These are phyloP conservation scores for Lasius fuliginosus DNA, from an alignment of 2,888 invertebrate species.

Conservation along the genomic window DNA sequence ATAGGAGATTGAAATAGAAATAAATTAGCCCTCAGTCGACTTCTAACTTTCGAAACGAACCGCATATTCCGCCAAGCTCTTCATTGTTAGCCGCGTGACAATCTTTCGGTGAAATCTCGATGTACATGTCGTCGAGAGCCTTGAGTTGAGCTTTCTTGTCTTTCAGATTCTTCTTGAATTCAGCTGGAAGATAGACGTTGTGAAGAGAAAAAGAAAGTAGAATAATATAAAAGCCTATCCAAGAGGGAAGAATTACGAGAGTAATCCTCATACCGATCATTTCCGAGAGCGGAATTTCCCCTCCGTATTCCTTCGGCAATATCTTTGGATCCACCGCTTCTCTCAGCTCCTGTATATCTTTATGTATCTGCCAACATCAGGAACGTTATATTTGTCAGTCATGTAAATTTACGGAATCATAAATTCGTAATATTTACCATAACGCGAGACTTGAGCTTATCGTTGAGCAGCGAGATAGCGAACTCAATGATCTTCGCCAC, in stretches of 20 bases:
- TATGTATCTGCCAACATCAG: slow-evolving; percentile 89
- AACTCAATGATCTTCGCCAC: slow-evolving; percentile 95
- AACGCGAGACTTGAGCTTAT: slow-evolving; percentile 94
- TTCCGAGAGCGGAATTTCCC: slow-evolving; percentile 92
- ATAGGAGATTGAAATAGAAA: background rate
- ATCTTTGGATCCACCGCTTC: slow-evolving; percentile 91
- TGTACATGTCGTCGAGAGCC: slow-evolving; percentile 92
- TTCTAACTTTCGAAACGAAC: slow-evolving; percentile 94
- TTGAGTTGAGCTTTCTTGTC: slow-evolving; percentile 90
- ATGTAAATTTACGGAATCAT: slow-evolving; percentile 12
- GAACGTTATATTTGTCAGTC: background rate
- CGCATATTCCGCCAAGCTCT: slow-evolving; percentile 92
- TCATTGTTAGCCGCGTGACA: slow-evolving; percentile 89
- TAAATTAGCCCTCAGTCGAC: slow-evolving; percentile 89
- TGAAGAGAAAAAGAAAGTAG: background rate
- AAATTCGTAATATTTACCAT: slow-evolving; percentile 88
- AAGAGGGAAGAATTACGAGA: background rate
- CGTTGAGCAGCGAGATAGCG: slow-evolving; percentile 93
- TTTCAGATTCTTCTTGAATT: slow-evolving; percentile 89
- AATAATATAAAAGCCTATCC: background rate
- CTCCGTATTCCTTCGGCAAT: slow-evolving; percentile 95
- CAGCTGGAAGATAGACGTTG: slow-evolving; percentile 72
- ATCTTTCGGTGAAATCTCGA: slow-evolving; percentile 89
- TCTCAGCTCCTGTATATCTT: slow-evolving; percentile 91
- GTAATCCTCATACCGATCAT: slow-evolving; percentile 90